Evolutionary conservation across 2,113 vertebrate genomes (phyloP), one percentile per base, ranked within the genome.

Genomic region (Gymnobelideus leadbeateri): DNA sequence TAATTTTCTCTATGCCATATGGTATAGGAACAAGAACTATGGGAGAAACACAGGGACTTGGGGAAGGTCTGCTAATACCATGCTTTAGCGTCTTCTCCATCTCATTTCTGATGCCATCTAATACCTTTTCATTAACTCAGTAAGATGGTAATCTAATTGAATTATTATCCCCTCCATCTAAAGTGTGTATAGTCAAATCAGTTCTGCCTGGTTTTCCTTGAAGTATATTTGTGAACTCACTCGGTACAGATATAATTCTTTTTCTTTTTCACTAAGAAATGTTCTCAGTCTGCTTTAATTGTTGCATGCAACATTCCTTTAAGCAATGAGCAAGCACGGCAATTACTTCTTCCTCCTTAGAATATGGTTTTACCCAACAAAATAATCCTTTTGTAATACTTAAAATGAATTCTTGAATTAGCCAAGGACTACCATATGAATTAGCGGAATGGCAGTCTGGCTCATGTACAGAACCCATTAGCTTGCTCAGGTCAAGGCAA

Each of bases 1-100:
- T 24, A n/a, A 57, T 95, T 97, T 95, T 94, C 54, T 92, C 54
- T 93, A 95, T 93, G 92, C 94, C 90, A 92, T 93, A 25, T 46
- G 52, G 3, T 92, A 96, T 91, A 93, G 51, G 68, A 91, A 46
- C 3, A 96, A 93, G 61, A 95, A 61, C 68, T 77, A 55, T 89
- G 53, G n/a, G 89, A 97, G 51, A 96, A 84, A 7, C 7, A 25
- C 55, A 91, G 95, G 95, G 93, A 55, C 21, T 55, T 91, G 31
- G 8, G 68, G 90, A 53, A 94, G 91, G 91, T 77, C 12, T 46
- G 2, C 46, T 91, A 51, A 91, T 0, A 37, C 47, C 84, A 46
- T 91, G 95, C 28, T 89, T 93, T n/a, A 94, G 8, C 31, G 31
- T 77, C 61, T 92, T 46, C 52, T 91, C 89, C 16, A 89, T 49